Percentiles rank a stretch among this genome's conserved stretches.
These are phyloP conservation scores for Jordanella pulchra DNA, from an alignment of 2,797 vertebrate species.

Conservation along the genomic window DNA sequence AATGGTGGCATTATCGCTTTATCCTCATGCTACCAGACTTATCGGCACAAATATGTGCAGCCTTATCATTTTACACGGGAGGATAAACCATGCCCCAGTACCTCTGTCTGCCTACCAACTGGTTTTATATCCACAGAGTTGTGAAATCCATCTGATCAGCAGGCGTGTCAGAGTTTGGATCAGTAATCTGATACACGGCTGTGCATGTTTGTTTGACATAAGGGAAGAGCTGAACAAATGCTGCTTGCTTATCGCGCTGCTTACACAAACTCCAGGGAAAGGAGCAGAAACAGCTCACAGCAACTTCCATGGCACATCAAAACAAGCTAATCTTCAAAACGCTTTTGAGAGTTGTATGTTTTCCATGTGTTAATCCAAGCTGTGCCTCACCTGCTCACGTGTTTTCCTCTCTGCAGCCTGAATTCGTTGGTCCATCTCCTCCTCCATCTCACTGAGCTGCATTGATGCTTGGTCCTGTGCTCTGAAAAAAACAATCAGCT, in stretches of 20 bases:
- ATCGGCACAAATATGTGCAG: conserved; percentile 20
- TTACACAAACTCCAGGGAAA: conserved; percentile 36
- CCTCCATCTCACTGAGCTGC: conserved; percentile 93
- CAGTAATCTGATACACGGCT: conserved; percentile 44
- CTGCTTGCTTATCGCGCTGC: conserved; percentile 32
- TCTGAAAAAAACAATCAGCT: conserved; percentile 70
- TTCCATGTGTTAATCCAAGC: background rate
- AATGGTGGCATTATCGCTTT: conserved; percentile 1
- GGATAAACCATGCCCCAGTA: conserved; percentile 17
- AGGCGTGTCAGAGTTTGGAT: conserved; percentile 44
- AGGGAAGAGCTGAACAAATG: conserved; percentile 62
- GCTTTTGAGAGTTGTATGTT: background rate
- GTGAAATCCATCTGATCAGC: conserved; percentile 36
- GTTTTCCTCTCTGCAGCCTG: conserved; percentile 85
- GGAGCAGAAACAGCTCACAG: conserved; percentile 5
- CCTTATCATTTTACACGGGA: conserved; percentile 24
- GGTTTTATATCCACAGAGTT: conserved; percentile 31
- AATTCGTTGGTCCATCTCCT: conserved; percentile 98
- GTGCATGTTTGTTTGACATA: conserved; percentile 61
- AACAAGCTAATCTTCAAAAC: conserved; percentile 3
- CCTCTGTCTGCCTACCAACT: conserved; percentile 18
- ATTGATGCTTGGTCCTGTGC: conserved; percentile 94
- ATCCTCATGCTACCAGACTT: conserved; percentile 16
- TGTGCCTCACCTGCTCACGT: conserved; percentile 83
- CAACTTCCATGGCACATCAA: background rate